Evolutionary conservation across 2,797 vertebrate species (phyloP).

Genomic region (Botia almorhae): DNA sequence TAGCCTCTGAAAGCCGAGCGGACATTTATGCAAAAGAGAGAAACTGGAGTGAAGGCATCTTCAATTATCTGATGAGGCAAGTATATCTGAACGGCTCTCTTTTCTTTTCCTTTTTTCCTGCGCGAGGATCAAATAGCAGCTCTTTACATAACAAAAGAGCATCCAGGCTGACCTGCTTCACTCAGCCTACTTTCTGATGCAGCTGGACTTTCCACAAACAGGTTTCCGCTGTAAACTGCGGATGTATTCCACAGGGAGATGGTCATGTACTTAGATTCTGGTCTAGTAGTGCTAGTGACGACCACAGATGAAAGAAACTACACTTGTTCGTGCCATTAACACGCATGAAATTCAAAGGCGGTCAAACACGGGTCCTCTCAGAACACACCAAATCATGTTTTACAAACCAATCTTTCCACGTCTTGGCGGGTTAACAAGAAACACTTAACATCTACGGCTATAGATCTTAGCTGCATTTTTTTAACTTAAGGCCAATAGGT

Average conservation of each 20-base stretch:
- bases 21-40: slow-evolving; percentile 80
- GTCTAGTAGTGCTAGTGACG: background rate
- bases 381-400: background rate
- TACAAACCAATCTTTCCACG: background rate
- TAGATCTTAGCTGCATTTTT: background rate
- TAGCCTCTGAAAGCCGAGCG: slow-evolving; percentile 83
- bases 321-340: slow-evolving; percentile 10
- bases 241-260: slow-evolving; percentile 11
- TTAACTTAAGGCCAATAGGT: slow-evolving; percentile 21
- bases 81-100: slow-evolving; percentile 79
- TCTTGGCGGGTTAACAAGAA: background rate
- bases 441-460: background rate
- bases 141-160: slow-evolving; percentile 85
- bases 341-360: background rate
- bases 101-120: slow-evolving; percentile 80
- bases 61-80: slow-evolving; percentile 80
- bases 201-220: slow-evolving; percentile 54
- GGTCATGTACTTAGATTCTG: background rate
- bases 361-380: background rate
- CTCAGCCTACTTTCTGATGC: slow-evolving; percentile 64
- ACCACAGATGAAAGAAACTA: slow-evolving; percentile 1
- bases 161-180: slow-evolving; percentile 67
- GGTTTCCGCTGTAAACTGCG: slow-evolving; percentile 53
- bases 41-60: slow-evolving; percentile 81
- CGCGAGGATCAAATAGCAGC: slow-evolving; percentile 74